Percentiles rank a stretch among this genome's conserved stretches.
These are phyloP conservation scores for Drosophila emarginata DNA, from an alignment of 2,888 invertebrate species.

Conservation along the genomic window DNA sequence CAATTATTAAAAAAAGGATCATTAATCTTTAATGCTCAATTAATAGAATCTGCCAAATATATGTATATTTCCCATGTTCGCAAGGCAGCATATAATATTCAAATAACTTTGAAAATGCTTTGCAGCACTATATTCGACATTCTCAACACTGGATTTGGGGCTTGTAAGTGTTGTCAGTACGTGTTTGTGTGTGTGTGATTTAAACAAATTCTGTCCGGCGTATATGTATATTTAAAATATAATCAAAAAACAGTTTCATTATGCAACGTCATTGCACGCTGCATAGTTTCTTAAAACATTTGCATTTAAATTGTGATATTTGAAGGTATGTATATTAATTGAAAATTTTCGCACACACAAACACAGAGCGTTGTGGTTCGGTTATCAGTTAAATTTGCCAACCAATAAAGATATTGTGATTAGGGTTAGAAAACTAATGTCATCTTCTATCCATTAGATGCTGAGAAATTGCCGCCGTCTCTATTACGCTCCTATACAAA, in stretches of 20 bases:
- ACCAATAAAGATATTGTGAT: slow-evolving; percentile 28
- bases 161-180: not conserved
- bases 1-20: too few species aligned
- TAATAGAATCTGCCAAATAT: too few species aligned
- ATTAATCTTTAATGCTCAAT: too few species aligned
- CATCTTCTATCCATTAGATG: slow-evolving; percentile 58
- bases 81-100: too few species aligned
- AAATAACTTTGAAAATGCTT: not conserved
- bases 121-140: not conserved
- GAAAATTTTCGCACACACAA: not conserved
- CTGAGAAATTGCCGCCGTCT: slow-evolving; percentile 46
- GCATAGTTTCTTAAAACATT: slow-evolving; percentile 17
- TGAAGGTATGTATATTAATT: not conserved
- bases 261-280: slow-evolving; percentile 63
- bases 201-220: slow-evolving; percentile 39
- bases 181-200: slow-evolving; percentile 36
- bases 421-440: slow-evolving; percentile 13
- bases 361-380: slow-evolving; percentile 18
- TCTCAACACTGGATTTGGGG: not conserved
- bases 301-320: slow-evolving; percentile 52
- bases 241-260: slow-evolving; percentile 48
- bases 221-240: slow-evolving; percentile 17
- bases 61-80: too few species aligned
- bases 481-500: not conserved
- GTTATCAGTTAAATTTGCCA: slow-evolving; percentile 2